A percentile compares a stretch with the other conserved stretches of the same genome.
These are phyloP conservation scores for Philopotamus ludificatus DNA, from an alignment of 1,140 invertebrate species.

Conservation along the genomic window DNA sequence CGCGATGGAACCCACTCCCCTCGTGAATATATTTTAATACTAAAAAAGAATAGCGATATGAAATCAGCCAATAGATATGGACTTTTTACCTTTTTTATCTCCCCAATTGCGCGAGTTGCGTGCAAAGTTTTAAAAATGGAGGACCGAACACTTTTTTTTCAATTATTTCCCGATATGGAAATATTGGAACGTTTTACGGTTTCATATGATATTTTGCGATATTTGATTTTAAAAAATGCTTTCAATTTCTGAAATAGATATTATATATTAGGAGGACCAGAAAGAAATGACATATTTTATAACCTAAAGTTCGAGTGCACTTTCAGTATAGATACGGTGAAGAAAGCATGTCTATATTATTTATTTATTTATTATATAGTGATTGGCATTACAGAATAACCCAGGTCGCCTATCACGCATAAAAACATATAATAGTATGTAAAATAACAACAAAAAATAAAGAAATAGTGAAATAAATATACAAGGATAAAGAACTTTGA, in stretches of 20 bases:
- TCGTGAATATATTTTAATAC: constrained; percentile 29
- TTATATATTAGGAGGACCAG: neutral
- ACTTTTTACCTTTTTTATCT: constrained; percentile 23
- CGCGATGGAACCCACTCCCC: constrained; percentile 9
- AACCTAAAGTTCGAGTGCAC: neutral
- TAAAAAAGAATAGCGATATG: constrained; percentile 30
- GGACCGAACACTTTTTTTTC: constrained; percentile 19
- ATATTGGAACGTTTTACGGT: neutral
- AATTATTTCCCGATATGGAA: neutral
- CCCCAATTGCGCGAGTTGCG: neutral
- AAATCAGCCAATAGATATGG: constrained; percentile 28
- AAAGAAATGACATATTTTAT: too few relatives aligned
- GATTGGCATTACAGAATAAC: too few relatives aligned
- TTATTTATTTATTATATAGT: too few relatives aligned
- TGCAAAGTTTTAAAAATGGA: constrained; percentile 23
- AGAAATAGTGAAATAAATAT: too few relatives aligned
- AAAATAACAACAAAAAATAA: too few relatives aligned
- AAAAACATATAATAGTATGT: too few relatives aligned
- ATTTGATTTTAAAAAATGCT: too few relatives aligned
- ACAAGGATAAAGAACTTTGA: too few relatives aligned
- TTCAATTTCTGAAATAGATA: neutral
- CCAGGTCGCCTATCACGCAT: too few relatives aligned
- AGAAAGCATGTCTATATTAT: too few relatives aligned
- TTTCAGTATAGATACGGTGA: neutral
- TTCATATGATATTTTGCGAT: too few relatives aligned